Evolutionary conservation across 2,797 vertebrate genomes (phyloP).

Genomic region (Nasua narica): DNA sequence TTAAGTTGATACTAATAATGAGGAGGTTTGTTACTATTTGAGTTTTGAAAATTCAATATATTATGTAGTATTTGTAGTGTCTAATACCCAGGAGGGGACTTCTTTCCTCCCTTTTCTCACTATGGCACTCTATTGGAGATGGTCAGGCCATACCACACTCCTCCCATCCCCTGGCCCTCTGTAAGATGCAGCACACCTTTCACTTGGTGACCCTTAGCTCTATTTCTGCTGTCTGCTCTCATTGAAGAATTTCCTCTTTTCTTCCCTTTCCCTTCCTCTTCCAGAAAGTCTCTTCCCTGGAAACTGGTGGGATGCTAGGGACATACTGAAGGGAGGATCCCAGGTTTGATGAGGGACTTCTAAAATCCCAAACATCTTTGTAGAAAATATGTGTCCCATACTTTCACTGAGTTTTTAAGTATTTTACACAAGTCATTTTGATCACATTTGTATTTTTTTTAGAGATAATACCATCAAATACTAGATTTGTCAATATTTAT

Average conservation of each 20-base stretch:
- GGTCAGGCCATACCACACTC: neutral
- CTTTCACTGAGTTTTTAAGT: slow-evolving; percentile 21
- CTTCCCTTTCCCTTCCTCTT: neutral
- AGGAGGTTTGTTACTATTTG: neutral
- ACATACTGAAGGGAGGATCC: neutral
- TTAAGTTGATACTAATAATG: neutral
- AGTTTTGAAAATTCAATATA: neutral
- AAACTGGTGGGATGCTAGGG: neutral
- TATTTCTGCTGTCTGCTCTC: slow-evolving; percentile 6
- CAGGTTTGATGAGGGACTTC: neutral
- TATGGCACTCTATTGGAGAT: neutral
- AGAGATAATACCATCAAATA: neutral
- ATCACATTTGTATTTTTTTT: neutral
- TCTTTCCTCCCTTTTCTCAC: neutral
- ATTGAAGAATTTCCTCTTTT: slow-evolving; percentile 41
- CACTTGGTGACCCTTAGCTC: neutral
- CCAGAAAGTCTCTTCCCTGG: neutral
- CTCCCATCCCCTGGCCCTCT: neutral
- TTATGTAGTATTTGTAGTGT: neutral
- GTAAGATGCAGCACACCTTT: neutral
- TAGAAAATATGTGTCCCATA: neutral
- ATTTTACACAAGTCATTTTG: neutral
- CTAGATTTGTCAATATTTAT: slow-evolving; percentile 10
- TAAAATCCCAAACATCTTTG: neutral
- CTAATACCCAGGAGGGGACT: neutral